Conservation (phyloP, 2,113 vertebrate genomes). For the Myrmecobius fasciatus region DNA sequence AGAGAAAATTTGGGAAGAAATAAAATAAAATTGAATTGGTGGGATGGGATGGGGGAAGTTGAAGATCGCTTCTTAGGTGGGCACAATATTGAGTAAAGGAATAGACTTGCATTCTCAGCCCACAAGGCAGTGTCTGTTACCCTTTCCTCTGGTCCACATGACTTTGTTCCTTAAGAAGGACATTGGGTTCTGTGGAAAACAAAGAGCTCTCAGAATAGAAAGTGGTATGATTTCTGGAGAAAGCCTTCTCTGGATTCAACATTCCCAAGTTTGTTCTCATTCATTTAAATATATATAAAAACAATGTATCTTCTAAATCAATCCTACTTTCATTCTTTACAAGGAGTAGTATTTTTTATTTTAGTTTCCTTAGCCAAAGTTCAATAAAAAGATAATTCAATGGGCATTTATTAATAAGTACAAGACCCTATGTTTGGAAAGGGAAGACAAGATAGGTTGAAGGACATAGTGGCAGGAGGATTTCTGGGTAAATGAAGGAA, state of each 20-base stretch:
- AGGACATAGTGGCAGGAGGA: not conserved
- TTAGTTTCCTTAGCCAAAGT: slow-evolving; percentile 18
- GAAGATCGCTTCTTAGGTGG: not conserved
- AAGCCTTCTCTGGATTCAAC: not conserved
- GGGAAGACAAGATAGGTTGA: not conserved
- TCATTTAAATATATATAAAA: slow-evolving; percentile 43
- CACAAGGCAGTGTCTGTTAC: not conserved
- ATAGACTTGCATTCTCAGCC: not conserved
- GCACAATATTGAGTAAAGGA: not conserved
- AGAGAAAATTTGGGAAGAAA: not conserved
- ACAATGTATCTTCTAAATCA: slow-evolving; percentile 36
- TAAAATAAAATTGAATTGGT: not conserved
- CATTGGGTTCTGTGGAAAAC: slow-evolving; percentile 28
- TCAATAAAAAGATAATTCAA: slow-evolving; percentile 6
- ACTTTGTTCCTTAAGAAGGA: not conserved
- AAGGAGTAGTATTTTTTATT: slow-evolving; percentile 24
- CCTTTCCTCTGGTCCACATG: not conserved
- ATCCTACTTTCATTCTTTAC: not conserved
- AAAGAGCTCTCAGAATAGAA: slow-evolving; percentile 44
- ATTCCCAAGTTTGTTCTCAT: slow-evolving; percentile 31
- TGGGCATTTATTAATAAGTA: not conserved
- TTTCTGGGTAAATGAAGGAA: not conserved
- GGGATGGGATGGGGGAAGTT: not conserved
- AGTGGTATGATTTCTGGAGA: not conserved
- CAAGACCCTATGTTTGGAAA: not conserved